Base-by-base conservation (phyloP, 2,888 invertebrate species). In the Spilarctia lutea region DNA sequence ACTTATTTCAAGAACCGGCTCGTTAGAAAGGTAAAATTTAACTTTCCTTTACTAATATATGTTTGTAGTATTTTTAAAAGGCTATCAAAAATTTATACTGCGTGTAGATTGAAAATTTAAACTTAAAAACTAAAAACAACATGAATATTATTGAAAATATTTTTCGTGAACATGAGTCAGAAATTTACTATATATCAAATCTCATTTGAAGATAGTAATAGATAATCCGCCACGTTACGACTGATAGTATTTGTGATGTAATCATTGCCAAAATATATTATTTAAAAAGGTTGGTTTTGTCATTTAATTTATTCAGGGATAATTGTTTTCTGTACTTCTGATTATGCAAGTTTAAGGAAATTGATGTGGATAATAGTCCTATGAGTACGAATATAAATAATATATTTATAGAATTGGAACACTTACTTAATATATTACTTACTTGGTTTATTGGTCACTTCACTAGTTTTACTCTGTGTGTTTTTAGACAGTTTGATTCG, bases 1-100 rank as follows among this genome's bases (percentile, higher is more conserved):
- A 70, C 18, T 16, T 35, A 30, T 24, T 81, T 72, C 69, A 80
- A 75, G 81, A 83, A 88, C 88, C 87, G 87, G 87, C 88, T 79
- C 69, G 30, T 30, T 30, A 48, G 30, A 79, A 82, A 88, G 85
- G 86, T 86, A 78, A 86, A 75, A 74, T 73, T 77, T 48, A 66
- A 75, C 81, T 85, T 86, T 85, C 82, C 70, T 79, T 78, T 67
- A 72, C 45, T 27, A 39, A 65, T 71, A 76, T 79, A 76, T 71
- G 66, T 60, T 52, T 75, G 3, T 71, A 45, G 56, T 60, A 65
- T 52, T 13, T 13, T 13, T 27, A 16, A 27, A 60, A 27, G 16
- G 27, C 0, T 30, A 27, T 24, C 30, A 39, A 4, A 11, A 56
- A n/a, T 35, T 3, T 16, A 24, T 18, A 3, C 33, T 6, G 27